Percentiles rank a stretch among this genome's conserved stretches.
Conservation (phyloP, 2,888 invertebrate genomes). For the Anagyrus pseudococci region DNA sequence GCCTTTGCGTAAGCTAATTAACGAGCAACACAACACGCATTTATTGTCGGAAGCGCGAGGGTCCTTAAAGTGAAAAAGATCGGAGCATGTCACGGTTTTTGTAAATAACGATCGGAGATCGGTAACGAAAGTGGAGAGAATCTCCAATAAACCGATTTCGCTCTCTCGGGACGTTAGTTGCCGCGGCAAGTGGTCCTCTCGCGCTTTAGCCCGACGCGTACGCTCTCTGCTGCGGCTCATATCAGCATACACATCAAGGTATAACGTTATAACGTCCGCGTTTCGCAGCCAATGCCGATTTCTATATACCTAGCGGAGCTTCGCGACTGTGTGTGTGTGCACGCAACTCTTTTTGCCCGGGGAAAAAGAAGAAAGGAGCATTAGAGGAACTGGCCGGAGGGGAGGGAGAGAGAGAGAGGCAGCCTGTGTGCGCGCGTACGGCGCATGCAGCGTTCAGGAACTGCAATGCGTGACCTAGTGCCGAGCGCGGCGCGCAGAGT, state of each 20-base stretch:
- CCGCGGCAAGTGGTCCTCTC: too few species aligned
- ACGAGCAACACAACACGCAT: too few species aligned
- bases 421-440: conserved; percentile 15
- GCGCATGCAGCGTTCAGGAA: conserved; percentile 53
- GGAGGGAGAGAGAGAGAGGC: not conserved
- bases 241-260: too few species aligned
- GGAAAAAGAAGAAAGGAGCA: not conserved
- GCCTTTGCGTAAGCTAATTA: too few species aligned
- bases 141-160: conserved; percentile 5
- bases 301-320: conserved; percentile 14
- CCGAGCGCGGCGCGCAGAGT: conserved; percentile 23
- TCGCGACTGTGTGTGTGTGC: too few species aligned
- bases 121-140: conserved; percentile 33
- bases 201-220: too few species aligned
- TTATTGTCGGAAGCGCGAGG: too few species aligned
- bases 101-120: conserved; percentile 35
- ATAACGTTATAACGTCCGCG: too few species aligned
- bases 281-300: not conserved
- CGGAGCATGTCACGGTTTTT: too few species aligned
- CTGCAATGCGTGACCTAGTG: conserved; percentile 60
- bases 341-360: conserved; percentile 5
- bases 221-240: too few species aligned
- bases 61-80: too few species aligned
- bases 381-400: too few species aligned
- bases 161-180: not conserved